Percentiles rank a stretch among this genome's conserved stretches.
These are phyloP conservation scores for Prolemur simus DNA, from an alignment of 2,113 vertebrate species.

Conservation along the genomic window DNA sequence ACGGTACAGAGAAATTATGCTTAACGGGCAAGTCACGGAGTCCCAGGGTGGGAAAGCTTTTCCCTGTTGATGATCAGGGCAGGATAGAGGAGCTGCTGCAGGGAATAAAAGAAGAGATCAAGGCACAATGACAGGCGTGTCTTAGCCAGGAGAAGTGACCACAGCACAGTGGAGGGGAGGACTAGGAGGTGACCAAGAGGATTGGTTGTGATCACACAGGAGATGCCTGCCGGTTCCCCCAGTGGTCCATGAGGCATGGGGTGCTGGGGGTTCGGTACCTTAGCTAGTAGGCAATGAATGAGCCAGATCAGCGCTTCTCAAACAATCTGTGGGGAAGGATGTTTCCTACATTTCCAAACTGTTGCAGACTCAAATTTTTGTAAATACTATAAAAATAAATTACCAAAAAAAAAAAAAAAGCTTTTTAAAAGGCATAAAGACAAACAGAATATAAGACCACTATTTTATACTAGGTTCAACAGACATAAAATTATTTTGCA, in stretches of 20 bases:
- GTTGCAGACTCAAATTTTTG: neutral
- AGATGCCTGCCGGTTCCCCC: neutral
- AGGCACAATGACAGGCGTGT: neutral
- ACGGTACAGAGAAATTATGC: neutral
- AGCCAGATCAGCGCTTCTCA: neutral
- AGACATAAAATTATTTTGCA: neutral
- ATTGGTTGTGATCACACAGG: neutral
- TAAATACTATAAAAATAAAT: neutral
- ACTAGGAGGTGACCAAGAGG: neutral
- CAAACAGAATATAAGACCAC: neutral
- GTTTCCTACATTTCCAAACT: neutral
- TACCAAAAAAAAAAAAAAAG: neutral
- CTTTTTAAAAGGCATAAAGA: neutral
- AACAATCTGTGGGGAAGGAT: neutral
- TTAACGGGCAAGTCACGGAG: neutral
- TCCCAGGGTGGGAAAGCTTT: neutral
- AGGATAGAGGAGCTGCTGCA: neutral
- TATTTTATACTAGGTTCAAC: neutral
- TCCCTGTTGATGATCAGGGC: neutral
- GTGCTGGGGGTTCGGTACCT: neutral
- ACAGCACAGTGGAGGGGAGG: neutral
- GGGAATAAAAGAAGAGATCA: neutral
- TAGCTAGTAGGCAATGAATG: neutral
- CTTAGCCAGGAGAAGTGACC: neutral
- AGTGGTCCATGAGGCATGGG: neutral